Evolutionary conservation across 2,797 vertebrate genomes (phyloP), one percentile per base, ranked within the genome.

Genomic region (Holocentrus rufus): DNA sequence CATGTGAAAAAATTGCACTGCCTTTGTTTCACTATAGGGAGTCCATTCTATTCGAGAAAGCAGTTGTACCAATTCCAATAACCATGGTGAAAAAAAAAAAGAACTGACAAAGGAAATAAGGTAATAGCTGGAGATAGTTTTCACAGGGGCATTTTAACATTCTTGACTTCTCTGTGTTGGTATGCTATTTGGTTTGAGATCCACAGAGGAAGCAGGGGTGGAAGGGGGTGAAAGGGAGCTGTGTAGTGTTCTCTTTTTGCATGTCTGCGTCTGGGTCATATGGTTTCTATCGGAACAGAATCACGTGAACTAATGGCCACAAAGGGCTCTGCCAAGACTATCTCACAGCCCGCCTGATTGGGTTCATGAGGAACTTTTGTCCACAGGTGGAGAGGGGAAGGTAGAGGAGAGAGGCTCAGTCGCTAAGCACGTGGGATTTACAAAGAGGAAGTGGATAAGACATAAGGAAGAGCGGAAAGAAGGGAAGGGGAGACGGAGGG

Each of bases 231-330:
- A 56, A 69, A 44, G 60, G 54, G 65, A 79, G 70, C 82, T 82
- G 83, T n/a, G 44, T 64, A 79, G 76, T 74, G 84, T 80, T 78
- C 80, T 39, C 50, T 77, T 73, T 77, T 77, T 68, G 54, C 67
- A 49, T 39, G 61, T 73, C 71, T 86, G 66, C 54, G 39, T 52
- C 54, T 52, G 62, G 74, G 77, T 90, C 89, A 90, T 91, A 86
- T 92, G 89, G 85, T 92, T 92, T 91, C 86, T 84, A 91, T 91
- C 59, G 49, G 57, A 85, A 59, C 78, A 74, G 79, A 85, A 83
- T 91, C 85, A 85, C 69, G 82, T 85, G 86, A 89, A 86, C 82
- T 90, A 91, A 92, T 87, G 81, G 73, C 76, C 68, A 55, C 56
- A 36, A 59, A 75, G 76, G 67, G 65, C 62, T 55, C 59, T 70